A percentile compares a stretch with the other conserved stretches of the same genome.
phyloP scores from a whole-genome alignment of 2,888 invertebrate genomes.

The Dysmachus trigonus region DNA sequence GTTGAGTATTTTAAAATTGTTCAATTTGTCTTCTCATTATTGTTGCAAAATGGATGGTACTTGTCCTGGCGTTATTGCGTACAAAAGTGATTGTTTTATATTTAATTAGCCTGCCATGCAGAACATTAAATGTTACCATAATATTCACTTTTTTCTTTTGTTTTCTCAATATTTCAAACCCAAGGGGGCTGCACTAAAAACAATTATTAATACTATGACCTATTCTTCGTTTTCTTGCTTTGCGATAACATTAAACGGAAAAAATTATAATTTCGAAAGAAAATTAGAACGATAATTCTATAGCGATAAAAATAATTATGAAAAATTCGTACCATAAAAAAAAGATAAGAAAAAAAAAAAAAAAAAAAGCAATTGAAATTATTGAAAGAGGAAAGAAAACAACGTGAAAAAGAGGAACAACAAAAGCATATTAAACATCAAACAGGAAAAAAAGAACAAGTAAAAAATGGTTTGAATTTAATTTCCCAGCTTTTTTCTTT shows the following conservation, averaged over 20 bases:
- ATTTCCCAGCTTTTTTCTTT: slow-evolving; percentile 40
- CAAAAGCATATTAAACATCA: neutral
- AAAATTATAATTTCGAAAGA: neutral
- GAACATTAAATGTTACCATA: neutral
- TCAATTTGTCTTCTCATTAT: neutral
- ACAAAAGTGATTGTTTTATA: neutral
- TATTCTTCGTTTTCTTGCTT: neutral
- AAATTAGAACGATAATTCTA: neutral
- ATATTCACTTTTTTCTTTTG: neutral
- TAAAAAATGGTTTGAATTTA: slow-evolving; percentile 24
- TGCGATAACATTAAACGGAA: neutral
- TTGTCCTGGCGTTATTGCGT: neutral
- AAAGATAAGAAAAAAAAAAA: neutral
- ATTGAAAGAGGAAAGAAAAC: neutral
- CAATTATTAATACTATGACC: neutral
- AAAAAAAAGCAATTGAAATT: slow-evolving; percentile 2
- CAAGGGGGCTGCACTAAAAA: neutral
- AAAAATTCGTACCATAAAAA: slow-evolving; percentile 18
- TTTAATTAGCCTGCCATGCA: neutral
- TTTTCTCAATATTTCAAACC: slow-evolving; percentile 2
- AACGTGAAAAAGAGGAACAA: slow-evolving; percentile 7
- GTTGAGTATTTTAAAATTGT: neutral
- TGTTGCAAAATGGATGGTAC: slow-evolving; percentile 35
- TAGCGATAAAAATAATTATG: slow-evolving; percentile 3
- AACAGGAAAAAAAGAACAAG: slow-evolving; percentile 3